phyloP scores from a whole-genome alignment of 2,113 vertebrate species.

The Macaca fascicularis region T2T-MFA8v1.1 NC_088381.1:72149501-72150000 shows the following conservation, averaged over 20 bases:
- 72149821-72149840: slow-evolving; percentile 68
- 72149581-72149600: not conserved
- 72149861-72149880: slow-evolving; percentile 59
- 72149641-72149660: slow-evolving; percentile 2
- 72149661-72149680: not conserved
- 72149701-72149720: slow-evolving; percentile 57
- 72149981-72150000: not conserved
- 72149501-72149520: too few species aligned
- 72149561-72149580: not conserved
- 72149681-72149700: slow-evolving; percentile 60
- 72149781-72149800: slow-evolving; percentile 64
- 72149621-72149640: not conserved
- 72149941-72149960: not conserved
- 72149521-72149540: fast-evolving
- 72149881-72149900: not conserved
- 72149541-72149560: fast-evolving
- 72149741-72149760: slow-evolving; percentile 47
- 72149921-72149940: not conserved
- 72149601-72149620: not conserved
- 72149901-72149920: not conserved
- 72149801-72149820: slow-evolving; percentile 58
- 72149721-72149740: slow-evolving; percentile 63
- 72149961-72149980: not conserved
- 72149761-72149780: slow-evolving; percentile 43
- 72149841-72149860: slow-evolving; percentile 47